Percentiles rank a stretch among this genome's conserved stretches.
Evolutionary conservation across 2,888 invertebrate species (phyloP).

Genomic region (Eilema caniola): DNA sequence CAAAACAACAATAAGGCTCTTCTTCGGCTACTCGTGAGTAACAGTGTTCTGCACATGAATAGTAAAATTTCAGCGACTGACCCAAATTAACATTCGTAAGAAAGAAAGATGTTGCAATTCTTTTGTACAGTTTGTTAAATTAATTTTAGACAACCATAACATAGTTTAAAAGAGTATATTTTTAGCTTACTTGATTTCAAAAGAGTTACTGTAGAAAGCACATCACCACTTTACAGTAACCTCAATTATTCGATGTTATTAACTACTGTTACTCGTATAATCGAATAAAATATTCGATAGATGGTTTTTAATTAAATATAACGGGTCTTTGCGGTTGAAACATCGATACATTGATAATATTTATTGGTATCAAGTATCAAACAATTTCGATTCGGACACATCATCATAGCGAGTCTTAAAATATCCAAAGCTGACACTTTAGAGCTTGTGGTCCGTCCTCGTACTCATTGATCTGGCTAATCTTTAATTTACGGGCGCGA

Average conservation of each 20-base stretch:
- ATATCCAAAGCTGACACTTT: too few relatives aligned
- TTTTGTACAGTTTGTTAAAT: conserved; percentile 5
- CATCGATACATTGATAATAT: background rate
- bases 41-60: too few relatives aligned
- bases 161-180: background rate
- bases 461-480: too few relatives aligned
- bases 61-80: conserved; percentile 23
- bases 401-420: background rate
- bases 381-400: background rate
- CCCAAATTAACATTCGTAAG: conserved; percentile 34
- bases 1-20: conserved; percentile 1
- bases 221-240: background rate
- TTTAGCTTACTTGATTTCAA: background rate
- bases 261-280: background rate
- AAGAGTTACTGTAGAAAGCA: background rate
- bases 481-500: too few relatives aligned
- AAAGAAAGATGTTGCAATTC: background rate
- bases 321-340: background rate
- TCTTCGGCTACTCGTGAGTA: background rate
- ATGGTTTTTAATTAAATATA: background rate
- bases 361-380: background rate
- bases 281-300: background rate
- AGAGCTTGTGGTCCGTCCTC: too few relatives aligned
- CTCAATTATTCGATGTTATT: conserved; percentile 9
- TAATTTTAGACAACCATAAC: conserved; percentile 1